phyloP scores from a whole-genome alignment of 2,888 invertebrate genomes.

The Chalcis sispes region DNA sequence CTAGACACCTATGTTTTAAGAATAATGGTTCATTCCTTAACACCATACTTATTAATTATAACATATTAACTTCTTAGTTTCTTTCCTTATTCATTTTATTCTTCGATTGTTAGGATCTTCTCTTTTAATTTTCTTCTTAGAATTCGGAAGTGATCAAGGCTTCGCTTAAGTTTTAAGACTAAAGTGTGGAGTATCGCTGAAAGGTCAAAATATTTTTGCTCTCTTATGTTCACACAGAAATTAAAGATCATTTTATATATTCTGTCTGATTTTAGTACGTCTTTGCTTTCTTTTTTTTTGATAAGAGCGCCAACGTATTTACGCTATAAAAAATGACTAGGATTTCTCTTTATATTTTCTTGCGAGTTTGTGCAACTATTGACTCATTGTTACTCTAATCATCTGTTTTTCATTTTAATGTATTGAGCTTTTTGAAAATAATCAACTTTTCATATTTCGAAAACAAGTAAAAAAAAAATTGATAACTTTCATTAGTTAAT shows the following conservation, averaged over 20 bases:
- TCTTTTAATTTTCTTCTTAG: constrained; percentile 26
- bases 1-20: constrained; percentile 47
- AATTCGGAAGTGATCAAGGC: constrained; percentile 59
- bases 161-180: constrained; percentile 51
- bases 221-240: constrained; percentile 25
- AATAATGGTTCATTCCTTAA: constrained; percentile 36
- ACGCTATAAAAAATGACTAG: constrained; percentile 56
- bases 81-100: background rate
- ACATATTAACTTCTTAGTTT: constrained; percentile 20
- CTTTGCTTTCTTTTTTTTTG: constrained; percentile 10
- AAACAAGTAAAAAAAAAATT: constrained; percentile 44
- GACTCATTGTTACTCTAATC: constrained; percentile 51
- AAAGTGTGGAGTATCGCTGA: constrained; percentile 41
- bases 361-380: constrained; percentile 53
- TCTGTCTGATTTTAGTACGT: constrained; percentile 29
- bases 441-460: constrained; percentile 32
- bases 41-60: constrained; percentile 17
- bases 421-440: constrained; percentile 16
- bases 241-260: constrained; percentile 29
- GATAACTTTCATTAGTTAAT: constrained; percentile 50
- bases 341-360: constrained; percentile 45
- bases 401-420: constrained; percentile 32
- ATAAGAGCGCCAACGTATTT: constrained; percentile 48
- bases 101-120: background rate
- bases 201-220: constrained; percentile 36